Base-by-base conservation (phyloP, 2,113 vertebrate genomes). In the Thunnus thynnus region DNA sequence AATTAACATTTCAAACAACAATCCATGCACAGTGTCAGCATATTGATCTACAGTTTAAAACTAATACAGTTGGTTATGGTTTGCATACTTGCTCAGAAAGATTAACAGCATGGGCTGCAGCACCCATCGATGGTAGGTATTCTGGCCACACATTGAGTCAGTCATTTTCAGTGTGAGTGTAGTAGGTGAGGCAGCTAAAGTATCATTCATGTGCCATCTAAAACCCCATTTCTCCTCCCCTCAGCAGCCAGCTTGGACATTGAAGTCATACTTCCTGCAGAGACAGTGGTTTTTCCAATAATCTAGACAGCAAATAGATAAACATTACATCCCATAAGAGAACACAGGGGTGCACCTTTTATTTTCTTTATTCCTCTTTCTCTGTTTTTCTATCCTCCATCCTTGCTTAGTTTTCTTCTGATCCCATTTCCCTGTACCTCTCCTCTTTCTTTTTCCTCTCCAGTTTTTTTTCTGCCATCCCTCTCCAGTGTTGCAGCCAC, bases 251-350 rank as follows among this genome's bases (percentile, higher is more conserved):
- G 16, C 52, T 57, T 32, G 51, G 62, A 72, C 62, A 76, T 72
- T 68, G 22, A 61, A 72, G 72, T 72, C 46, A 47, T 25, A 60
- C 48, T 69, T 83, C 62, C 81, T 84, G 76, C 63, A 76, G 67
- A 77, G 56, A 64, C 57, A n/a, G 67, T 68, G 56, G 56, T 83
- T 83, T 63, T 71, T 72, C 27, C 27, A 74, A 46, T 67, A 67
- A 72, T 27, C 55, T 44, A 51, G 72, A 56, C 13, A 68, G 36
- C 41, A 67, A 25, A 60, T 16, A 56, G 36, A 80, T 79, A 63
- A 58, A 68, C 57, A 64, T 72, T 72, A 51, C 30, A 76, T 64
- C 56, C 54, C 44, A 64, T 63, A 56, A 80, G 58, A 30, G n/a
- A 72, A 62, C 4, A 12, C 61, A 27, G 22, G 1, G 13, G 30